Evolutionary conservation across 2,797 vertebrate species (phyloP).

Genomic region (Poeciliopsis presidionis): DNA sequence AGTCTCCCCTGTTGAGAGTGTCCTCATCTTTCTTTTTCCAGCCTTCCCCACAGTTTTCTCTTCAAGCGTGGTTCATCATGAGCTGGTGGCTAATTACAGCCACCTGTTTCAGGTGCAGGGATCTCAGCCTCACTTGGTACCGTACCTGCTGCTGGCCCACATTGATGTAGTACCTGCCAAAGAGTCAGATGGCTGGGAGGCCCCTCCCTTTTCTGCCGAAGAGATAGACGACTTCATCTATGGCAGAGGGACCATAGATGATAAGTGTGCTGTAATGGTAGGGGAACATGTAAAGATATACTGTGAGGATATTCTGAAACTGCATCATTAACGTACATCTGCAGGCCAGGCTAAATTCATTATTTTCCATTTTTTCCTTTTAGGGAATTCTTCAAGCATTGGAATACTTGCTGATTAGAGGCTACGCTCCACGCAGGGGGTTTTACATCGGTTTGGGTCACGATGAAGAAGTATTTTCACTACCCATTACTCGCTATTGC

Average conservation of each 20-base stretch:
- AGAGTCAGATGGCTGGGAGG: slow-evolving; percentile 88
- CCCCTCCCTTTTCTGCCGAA: slow-evolving; percentile 91
- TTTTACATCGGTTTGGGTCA: slow-evolving; percentile 94
- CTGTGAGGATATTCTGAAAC: slow-evolving; percentile 1
- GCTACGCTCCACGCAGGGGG: slow-evolving; percentile 85
- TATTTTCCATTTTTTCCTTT: slow-evolving; percentile 53
- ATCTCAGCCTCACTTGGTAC: slow-evolving; percentile 79
- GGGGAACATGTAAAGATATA: slow-evolving; percentile 17
- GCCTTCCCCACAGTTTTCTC: slow-evolving; percentile 91
- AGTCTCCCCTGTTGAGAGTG: not conserved
- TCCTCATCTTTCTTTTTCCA: slow-evolving; percentile 55
- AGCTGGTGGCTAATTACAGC: slow-evolving; percentile 88
- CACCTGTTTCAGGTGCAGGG: slow-evolving; percentile 90
- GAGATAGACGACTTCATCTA: slow-evolving; percentile 92
- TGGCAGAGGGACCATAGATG: slow-evolving; percentile 91
- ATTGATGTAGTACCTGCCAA: slow-evolving; percentile 95
- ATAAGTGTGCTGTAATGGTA: slow-evolving; percentile 92
- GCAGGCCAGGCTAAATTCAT: not conserved
- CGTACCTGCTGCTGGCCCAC: slow-evolving; percentile 93
- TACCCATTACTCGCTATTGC: not conserved
- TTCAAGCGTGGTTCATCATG: slow-evolving; percentile 87
- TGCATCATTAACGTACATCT: not conserved
- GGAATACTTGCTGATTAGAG: slow-evolving; percentile 88
- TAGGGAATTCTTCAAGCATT: slow-evolving; percentile 92
- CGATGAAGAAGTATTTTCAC: slow-evolving; percentile 80